These are phyloP conservation scores for Sesia apiformis DNA, from an alignment of 2,888 invertebrate genomes.

Conservation along the genomic window DNA sequence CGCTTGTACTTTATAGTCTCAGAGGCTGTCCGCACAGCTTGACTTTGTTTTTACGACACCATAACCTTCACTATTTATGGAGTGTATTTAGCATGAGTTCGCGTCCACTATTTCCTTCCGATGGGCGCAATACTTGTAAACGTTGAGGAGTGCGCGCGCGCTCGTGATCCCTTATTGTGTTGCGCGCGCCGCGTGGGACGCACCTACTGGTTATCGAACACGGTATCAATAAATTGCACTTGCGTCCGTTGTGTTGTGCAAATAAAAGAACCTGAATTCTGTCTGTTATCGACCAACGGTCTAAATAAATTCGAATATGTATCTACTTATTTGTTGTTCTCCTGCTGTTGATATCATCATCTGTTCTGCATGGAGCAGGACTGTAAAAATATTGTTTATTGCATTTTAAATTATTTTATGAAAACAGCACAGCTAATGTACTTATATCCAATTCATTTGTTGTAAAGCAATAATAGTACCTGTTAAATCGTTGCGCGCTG, in stretches of 20 bases:
- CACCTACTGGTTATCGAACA: slow-evolving; percentile 65
- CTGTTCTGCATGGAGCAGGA: slow-evolving; percentile 13
- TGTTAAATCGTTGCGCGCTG: slow-evolving; percentile 14
- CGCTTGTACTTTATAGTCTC: slow-evolving; percentile 43
- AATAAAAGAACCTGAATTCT: slow-evolving; percentile 58
- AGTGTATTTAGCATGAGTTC: slow-evolving; percentile 55
- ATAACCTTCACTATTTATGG: slow-evolving; percentile 62
- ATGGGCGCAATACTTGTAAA: slow-evolving; percentile 46
- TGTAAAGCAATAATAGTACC: slow-evolving; percentile 12
- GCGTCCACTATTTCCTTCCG: slow-evolving; percentile 52
- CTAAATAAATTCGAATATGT: slow-evolving; percentile 64
- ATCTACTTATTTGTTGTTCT: slow-evolving; percentile 45
- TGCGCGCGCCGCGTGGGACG: slow-evolving; percentile 50
- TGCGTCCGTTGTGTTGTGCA: slow-evolving; percentile 56
- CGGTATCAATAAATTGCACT: slow-evolving; percentile 70
- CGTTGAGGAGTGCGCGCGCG: slow-evolving; percentile 25
- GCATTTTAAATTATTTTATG: not conserved
- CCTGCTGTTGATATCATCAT: slow-evolving; percentile 57
- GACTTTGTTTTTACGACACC: slow-evolving; percentile 68
- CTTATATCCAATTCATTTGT: not conserved
- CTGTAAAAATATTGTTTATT: not conserved
- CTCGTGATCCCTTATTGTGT: slow-evolving; percentile 31
- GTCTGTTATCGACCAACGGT: slow-evolving; percentile 60
- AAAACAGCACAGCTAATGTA: not conserved
- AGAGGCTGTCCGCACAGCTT: slow-evolving; percentile 56